Evolutionary conservation across 2,888 invertebrate species (phyloP), one percentile per base, ranked within the genome.

Genomic region (Diploptera punctata): DNA sequence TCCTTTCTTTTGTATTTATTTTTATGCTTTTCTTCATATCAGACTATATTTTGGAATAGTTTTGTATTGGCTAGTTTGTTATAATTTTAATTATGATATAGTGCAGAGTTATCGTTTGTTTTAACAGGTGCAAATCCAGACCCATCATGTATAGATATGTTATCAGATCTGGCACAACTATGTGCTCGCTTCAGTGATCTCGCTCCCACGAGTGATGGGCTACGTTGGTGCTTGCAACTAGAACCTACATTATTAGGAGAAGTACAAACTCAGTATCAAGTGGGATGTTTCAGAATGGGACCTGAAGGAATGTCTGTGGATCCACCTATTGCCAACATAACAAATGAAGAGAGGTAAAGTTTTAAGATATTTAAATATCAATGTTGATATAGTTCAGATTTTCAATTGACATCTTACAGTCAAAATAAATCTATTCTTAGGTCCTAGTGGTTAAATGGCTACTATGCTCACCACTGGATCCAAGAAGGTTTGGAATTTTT

Each of bases 141-240:
- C 49, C 90, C 91, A 5, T 87, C 90, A 21, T 92, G 92, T 79
- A 86, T 92, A 79, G 87, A 90, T 79, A 80, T 88, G 4, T 84
- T 92, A 9, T 87, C 89, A n/a, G 87, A 88, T 76, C 84, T 91
- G 77, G 91, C 91, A n/a, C 89, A 91, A 81, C 87, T 91, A 71
- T 92, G 92, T 79, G 91, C 92, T 9, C 86, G 88, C 79, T 91
- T 92, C 80, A 87, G 86, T 67, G 87, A 88, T 74, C 83, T 91
- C 73, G 73, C 74, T 3, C 87, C 87, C 0, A 86, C 88, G 2
- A 80, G 87, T 29, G 87, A 89, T 75, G 91, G 91, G 24, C 83
- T 91, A 61, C 84, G 87, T 71, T 91, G 91, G 38, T 92, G 92
- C 78, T 81, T 91, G 57, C 87, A 88, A 75, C 83, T 92, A 61